Evolutionary conservation across 2,113 vertebrate genomes (phyloP).

Genomic region (Mastomys natalensis): DNA sequence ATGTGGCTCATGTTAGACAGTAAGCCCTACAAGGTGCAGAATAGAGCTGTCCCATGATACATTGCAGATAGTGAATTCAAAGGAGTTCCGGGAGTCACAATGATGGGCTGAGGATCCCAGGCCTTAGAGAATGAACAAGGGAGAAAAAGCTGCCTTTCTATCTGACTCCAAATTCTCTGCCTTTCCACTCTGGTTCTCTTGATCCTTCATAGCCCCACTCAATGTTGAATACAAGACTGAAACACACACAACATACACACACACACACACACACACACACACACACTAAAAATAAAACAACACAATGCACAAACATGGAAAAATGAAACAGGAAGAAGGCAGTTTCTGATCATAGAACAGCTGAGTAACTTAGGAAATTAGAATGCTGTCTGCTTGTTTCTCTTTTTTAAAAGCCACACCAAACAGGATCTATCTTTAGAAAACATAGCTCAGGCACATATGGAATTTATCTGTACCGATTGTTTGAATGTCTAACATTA

Average conservation of each 20-base stretch:
- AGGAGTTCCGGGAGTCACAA: not conserved
- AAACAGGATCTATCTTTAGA: not conserved
- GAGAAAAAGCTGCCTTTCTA: rapidly evolving
- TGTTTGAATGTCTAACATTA: not conserved
- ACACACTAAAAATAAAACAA: not conserved
- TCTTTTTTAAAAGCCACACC: not conserved
- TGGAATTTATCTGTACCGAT: not conserved
- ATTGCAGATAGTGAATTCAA: not conserved
- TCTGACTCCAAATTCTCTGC: not conserved
- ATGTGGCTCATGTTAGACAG: too few species aligned
- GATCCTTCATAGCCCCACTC: rapidly evolving
- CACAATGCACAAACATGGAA: not conserved
- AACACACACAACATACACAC: not conserved
- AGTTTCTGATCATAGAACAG: not conserved
- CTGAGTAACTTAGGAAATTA: not conserved
- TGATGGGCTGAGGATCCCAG: rapidly evolving
- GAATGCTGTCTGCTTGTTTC: not conserved
- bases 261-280: not conserved
- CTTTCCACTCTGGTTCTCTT: not conserved
- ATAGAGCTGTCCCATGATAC: not conserved
- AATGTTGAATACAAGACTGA: too few species aligned
- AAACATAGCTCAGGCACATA: not conserved
- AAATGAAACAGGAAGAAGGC: not conserved
- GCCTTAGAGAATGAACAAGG: not conserved
- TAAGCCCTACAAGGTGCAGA: too few species aligned